phyloP scores from a whole-genome alignment of 2,113 vertebrate species.

The Ptychochromis oligacanthus region DNA sequence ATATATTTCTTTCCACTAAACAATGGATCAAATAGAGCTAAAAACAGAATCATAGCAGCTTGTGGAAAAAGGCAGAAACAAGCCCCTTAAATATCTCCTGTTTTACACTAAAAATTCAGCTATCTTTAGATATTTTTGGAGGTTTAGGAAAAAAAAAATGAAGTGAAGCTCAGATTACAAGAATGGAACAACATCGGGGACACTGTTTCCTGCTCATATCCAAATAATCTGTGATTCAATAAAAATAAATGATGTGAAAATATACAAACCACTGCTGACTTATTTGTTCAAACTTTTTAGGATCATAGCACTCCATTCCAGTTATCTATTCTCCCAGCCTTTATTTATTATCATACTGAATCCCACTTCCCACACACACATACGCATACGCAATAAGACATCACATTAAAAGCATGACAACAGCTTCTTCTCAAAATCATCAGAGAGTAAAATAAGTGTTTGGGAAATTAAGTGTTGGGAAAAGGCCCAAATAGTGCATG shows the following conservation, averaged over 20 bases:
- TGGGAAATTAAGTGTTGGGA: constrained; percentile 81
- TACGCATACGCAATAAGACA: constrained; percentile 21
- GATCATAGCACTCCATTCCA: constrained; percentile 16
- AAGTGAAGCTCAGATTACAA: constrained; percentile 1
- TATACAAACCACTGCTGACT: constrained; percentile 31
- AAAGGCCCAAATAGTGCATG: constrained; percentile 84
- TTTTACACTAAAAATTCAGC: neutral
- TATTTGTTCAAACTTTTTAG: constrained; percentile 44
- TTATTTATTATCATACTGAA: constrained; percentile 61
- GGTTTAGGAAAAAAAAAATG: neutral
- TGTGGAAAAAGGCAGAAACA: neutral
- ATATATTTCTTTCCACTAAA: constrained; percentile 50
- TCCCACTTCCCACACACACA: constrained; percentile 29
- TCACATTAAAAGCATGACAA: constrained; percentile 57
- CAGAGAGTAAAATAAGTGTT: constrained; percentile 78
- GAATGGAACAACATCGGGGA: constrained; percentile 3
- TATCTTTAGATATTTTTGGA: neutral
- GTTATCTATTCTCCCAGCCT: constrained; percentile 41
- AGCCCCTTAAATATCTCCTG: neutral
- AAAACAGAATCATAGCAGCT: constrained; percentile 53
- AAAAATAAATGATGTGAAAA: constrained; percentile 20
- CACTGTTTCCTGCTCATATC: constrained; percentile 16
- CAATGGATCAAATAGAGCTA: constrained; percentile 55
- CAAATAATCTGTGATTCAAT: constrained; percentile 27
- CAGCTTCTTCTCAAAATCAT: constrained; percentile 48